Conservation (phyloP, 2,888 invertebrate species). For the Prosapia bicincta region DNA sequence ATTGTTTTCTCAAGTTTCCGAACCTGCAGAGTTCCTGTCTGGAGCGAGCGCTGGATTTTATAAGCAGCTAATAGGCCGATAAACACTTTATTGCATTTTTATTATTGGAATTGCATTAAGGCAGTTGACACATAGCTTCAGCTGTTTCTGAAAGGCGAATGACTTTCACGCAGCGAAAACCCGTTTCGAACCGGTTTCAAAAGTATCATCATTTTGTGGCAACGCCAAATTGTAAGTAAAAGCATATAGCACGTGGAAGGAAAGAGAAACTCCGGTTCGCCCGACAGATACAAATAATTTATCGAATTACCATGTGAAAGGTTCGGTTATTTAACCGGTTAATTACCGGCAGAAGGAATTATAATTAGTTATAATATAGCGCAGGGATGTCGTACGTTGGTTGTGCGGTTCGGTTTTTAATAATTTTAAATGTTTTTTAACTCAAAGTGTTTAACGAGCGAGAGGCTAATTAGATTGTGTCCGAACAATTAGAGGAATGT, state of each 20-base stretch:
- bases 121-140: neutral
- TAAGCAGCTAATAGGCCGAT: neutral
- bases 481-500: too few relatives aligned
- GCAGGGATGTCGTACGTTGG: too few relatives aligned
- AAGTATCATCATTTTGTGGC: neutral
- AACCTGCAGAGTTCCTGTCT: too few relatives aligned
- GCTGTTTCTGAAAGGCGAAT: neutral
- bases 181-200: neutral
- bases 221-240: neutral
- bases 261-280: neutral
- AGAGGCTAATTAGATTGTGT: too few relatives aligned
- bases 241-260: constrained; percentile 2
- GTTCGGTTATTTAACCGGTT: neutral
- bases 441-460: too few relatives aligned
- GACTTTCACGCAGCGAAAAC: neutral
- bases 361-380: too few relatives aligned
- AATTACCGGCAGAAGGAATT: neutral
- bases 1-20: too few relatives aligned
- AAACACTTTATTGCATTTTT: neutral
- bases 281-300: neutral
- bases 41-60: too few relatives aligned
- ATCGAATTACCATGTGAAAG: neutral
- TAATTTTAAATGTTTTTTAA: too few relatives aligned
- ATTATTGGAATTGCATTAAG: neutral
- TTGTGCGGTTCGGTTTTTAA: too few relatives aligned